phyloP scores from a whole-genome alignment of 2,888 invertebrate genomes.

The Scaeva pyrastri region DNA sequence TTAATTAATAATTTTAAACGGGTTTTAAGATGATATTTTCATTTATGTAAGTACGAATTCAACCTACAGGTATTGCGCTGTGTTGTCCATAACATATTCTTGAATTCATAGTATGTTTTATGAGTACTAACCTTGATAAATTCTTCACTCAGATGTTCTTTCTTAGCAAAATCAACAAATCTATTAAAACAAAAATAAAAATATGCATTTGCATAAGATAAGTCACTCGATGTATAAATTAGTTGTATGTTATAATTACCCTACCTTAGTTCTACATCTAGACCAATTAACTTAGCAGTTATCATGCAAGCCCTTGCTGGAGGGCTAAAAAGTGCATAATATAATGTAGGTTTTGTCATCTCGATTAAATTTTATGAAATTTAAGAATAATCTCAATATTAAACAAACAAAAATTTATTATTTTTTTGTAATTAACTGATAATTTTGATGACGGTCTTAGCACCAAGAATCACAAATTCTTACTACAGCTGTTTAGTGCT shows the following conservation, averaged over 20 bases:
- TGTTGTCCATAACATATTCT: too few species aligned
- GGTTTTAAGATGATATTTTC: too few species aligned
- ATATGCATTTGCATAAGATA: slow-evolving; percentile 45
- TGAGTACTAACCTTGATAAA: slow-evolving; percentile 81
- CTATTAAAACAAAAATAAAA: slow-evolving; percentile 80
- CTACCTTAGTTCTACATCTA: slow-evolving; percentile 83
- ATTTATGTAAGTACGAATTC: too few species aligned
- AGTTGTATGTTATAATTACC: not conserved
- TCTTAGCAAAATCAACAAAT: slow-evolving; percentile 82
- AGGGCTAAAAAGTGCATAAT: slow-evolving; percentile 84
- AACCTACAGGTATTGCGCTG: too few species aligned
- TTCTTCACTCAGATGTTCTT: slow-evolving; percentile 82
- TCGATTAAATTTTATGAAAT: not conserved
- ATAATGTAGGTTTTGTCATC: slow-evolving; percentile 81
- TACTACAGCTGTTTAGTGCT: slow-evolving; percentile 10
- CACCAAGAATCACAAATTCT: slow-evolving; percentile 12
- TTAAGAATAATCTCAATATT: not conserved
- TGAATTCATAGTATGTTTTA: too few species aligned
- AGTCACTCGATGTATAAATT: not conserved
- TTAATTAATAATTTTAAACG: too few species aligned
- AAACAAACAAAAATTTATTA: not conserved
- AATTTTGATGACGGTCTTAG: not conserved
- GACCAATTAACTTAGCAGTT: slow-evolving; percentile 83
- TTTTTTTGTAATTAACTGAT: not conserved
- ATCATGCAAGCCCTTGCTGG: slow-evolving; percentile 84